Conservation (phyloP, 2,888 invertebrate genomes). For the Lissocephala sabroskyi region DNA sequence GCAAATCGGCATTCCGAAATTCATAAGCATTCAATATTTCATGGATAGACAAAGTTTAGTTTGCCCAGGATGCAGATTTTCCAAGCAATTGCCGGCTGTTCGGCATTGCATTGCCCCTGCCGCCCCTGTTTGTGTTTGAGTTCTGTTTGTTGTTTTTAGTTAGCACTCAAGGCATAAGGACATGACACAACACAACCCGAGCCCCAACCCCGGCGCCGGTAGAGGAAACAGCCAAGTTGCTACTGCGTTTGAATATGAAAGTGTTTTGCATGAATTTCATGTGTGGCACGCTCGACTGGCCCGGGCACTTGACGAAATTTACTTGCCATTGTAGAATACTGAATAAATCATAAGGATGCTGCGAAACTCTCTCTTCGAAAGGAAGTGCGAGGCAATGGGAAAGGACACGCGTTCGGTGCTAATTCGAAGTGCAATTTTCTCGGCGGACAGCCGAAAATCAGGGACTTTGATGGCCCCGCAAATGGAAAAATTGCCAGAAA, state of each 20-base stretch:
- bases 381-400: too few relatives aligned
- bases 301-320: constrained; percentile 24
- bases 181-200: not conserved
- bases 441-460: too few relatives aligned
- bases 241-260: constrained; percentile 29
- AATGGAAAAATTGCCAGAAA: too few relatives aligned
- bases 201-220: not conserved
- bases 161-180: constrained; percentile 16
- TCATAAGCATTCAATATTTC: constrained; percentile 54
- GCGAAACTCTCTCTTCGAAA: too few relatives aligned
- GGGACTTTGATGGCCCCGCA: too few relatives aligned
- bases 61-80: not conserved
- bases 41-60: constrained; percentile 23
- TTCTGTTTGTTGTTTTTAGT: constrained; percentile 7
- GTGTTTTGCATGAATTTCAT: constrained; percentile 35
- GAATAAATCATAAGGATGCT: constrained; percentile 31
- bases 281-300: constrained; percentile 6
- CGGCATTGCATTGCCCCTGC: too few relatives aligned
- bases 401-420: too few relatives aligned
- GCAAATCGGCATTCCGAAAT: constrained; percentile 47
- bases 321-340: constrained; percentile 29
- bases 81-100: not conserved
- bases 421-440: too few relatives aligned
- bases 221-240: not conserved
- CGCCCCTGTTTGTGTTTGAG: not conserved